These are phyloP conservation scores for Melolontha melolontha DNA, from an alignment of 2,888 invertebrate genomes.

Conservation along the genomic window DNA sequence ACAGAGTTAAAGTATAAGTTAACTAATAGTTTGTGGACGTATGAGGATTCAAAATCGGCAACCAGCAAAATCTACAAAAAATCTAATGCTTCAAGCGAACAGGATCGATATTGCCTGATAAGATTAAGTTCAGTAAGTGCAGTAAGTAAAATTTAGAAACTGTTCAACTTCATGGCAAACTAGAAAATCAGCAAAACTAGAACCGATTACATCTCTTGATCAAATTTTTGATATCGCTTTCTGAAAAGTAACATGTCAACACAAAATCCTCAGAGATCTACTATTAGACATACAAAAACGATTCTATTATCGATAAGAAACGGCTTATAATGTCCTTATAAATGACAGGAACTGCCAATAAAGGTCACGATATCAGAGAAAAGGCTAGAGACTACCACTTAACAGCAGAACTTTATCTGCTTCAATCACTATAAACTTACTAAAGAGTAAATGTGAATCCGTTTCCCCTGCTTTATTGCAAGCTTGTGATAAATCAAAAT, in stretches of 20 bases:
- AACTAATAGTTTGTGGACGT: conserved; percentile 61
- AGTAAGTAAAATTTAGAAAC: conserved; percentile 41
- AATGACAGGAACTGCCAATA: conserved; percentile 64
- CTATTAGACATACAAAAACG: conserved; percentile 55
- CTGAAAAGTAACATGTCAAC: conserved; percentile 46
- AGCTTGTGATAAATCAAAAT: conserved; percentile 53
- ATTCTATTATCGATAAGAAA: conserved; percentile 60
- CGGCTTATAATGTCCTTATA: conserved; percentile 53
- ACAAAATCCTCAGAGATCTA: conserved; percentile 40
- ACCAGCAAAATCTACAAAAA: conserved; percentile 64
- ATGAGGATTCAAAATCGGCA: conserved; percentile 61
- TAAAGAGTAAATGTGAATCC: conserved; percentile 41
- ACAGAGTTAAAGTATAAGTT: conserved; percentile 62
- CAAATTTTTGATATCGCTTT: conserved; percentile 67
- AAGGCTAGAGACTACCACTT: conserved; percentile 55
- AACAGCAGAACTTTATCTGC: conserved; percentile 18
- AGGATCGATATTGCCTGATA: conserved; percentile 33
- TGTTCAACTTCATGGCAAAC: conserved; percentile 41
- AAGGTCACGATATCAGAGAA: conserved; percentile 63
- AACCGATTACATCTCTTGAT: conserved; percentile 66
- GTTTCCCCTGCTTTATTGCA: conserved; percentile 53
- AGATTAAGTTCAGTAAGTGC: conserved; percentile 47
- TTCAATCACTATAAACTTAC: conserved; percentile 47
- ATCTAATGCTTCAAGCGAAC: conserved; percentile 47
- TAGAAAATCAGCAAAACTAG: conserved; percentile 8